Percentiles rank a stretch among this genome's conserved stretches.
phyloP scores from a whole-genome alignment of 2,797 vertebrate genomes.

The Otolemur crassicaudatus region DNA sequence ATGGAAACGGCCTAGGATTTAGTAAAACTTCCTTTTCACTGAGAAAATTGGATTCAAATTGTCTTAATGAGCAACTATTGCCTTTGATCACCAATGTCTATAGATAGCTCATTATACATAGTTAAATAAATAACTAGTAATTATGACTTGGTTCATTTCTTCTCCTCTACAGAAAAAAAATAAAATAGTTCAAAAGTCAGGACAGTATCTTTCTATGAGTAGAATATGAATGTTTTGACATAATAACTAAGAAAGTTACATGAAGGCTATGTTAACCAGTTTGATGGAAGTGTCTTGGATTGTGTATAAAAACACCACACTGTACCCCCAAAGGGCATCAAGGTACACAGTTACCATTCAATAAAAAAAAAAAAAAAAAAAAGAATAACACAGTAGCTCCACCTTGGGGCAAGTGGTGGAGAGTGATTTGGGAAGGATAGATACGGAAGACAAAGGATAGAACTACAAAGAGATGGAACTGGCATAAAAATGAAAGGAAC shows the following conservation, averaged over 20 bases:
- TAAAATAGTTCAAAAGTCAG: constrained; percentile 14
- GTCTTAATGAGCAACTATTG: not conserved
- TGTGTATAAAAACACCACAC: no score
- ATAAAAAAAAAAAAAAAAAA: no score
- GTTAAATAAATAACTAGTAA: not conserved
- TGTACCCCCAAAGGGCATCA: no score
- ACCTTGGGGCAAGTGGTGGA: not conserved
- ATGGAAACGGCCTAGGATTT: not conserved
- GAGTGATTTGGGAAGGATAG: not conserved
- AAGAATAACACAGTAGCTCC: not conserved
- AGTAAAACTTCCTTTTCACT: not conserved
- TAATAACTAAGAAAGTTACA: no score
- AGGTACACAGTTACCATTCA: no score
- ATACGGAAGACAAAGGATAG: not conserved
- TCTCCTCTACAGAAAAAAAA: not conserved
- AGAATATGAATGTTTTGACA: no score
- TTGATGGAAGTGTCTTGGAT: no score
- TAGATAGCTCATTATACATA: not conserved
- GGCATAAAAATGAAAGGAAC: not conserved
- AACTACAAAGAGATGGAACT: not conserved
- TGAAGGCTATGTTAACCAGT: no score
- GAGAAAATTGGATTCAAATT: not conserved
- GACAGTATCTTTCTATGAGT: no score
- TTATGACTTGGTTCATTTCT: not conserved
- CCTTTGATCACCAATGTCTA: not conserved